Percentiles rank a stretch among this genome's conserved stretches.
Conservation (phyloP, 2,797 vertebrate species). For the Scyliorhinus canicula region DNA sequence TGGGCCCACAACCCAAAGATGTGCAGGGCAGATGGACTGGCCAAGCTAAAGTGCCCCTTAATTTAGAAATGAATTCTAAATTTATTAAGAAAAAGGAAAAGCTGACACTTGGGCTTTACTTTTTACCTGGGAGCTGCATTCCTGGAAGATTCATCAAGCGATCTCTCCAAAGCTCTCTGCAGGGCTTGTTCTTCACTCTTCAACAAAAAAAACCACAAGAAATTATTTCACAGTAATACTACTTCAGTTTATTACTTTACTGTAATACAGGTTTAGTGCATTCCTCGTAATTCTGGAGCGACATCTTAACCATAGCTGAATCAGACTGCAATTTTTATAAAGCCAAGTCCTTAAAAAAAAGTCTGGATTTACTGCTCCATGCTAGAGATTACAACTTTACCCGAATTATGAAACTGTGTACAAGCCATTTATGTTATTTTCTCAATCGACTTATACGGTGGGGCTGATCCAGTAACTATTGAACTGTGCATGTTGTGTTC, state of each 20-base stretch:
- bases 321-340: not conserved
- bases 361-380: not conserved
- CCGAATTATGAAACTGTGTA: not conserved
- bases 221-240: not conserved
- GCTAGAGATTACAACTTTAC: not conserved
- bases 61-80: no score
- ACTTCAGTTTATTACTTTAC: not conserved
- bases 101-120: not conserved
- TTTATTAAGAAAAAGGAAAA: not conserved
- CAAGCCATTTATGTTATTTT: not conserved
- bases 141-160: slow-evolving; percentile 71
- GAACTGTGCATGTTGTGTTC: not conserved
- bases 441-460: not conserved
- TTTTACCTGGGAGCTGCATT: slow-evolving; percentile 56
- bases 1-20: no score
- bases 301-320: not conserved
- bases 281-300: not conserved
- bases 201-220: slow-evolving; percentile 40
- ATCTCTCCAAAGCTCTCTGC: slow-evolving; percentile 89
- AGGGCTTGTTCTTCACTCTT: slow-evolving; percentile 94
- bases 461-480: not conserved
- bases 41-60: no score
- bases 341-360: not conserved
- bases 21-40: no score
- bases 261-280: not conserved